These are phyloP conservation scores for Asobara japonica DNA, from an alignment of 1,140 invertebrate genomes.

Conservation along the genomic window DNA sequence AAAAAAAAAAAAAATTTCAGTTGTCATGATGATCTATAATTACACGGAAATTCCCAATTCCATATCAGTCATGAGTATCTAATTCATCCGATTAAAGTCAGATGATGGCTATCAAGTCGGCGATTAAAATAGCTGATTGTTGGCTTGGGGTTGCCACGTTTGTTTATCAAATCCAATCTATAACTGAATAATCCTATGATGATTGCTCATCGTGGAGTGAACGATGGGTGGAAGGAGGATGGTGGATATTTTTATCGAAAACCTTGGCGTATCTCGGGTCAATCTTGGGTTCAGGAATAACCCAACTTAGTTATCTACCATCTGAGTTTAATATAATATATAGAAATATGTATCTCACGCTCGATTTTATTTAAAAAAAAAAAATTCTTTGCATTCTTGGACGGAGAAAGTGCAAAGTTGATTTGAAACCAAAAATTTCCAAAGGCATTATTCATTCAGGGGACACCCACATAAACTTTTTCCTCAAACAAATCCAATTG, in stretches of 20 bases:
- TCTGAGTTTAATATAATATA: slow-evolving; percentile 16
- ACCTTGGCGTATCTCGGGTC: slow-evolving; percentile 1
- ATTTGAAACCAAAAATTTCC: no score
- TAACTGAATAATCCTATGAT: slow-evolving; percentile 1
- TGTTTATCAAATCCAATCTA: not conserved
- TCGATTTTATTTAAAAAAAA: slow-evolving; percentile 18
- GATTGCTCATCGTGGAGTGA: slow-evolving; percentile 10
- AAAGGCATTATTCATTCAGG: no score
- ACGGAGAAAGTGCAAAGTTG: no score
- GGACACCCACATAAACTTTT: no score
- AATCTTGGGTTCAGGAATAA: slow-evolving; percentile 23
- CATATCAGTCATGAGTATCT: not conserved
- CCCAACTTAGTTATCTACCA: slow-evolving; percentile 12
- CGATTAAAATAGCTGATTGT: not conserved
- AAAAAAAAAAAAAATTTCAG: no score
- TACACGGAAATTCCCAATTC: not conserved
- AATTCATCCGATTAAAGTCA: not conserved
- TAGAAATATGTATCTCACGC: slow-evolving; percentile 13
- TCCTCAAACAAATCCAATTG: no score
- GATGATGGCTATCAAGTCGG: not conserved
- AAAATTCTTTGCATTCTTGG: no score
- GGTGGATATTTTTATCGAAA: slow-evolving; percentile 20
- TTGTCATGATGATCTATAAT: slow-evolving; percentile 1
- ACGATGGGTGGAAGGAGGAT: no score
- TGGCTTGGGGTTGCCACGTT: not conserved